A percentile compares a stretch with the other conserved stretches of the same genome.
These are phyloP conservation scores for Chironomus striatipennis DNA, from an alignment of 1,140 invertebrate genomes.

Conservation along the genomic window DNA sequence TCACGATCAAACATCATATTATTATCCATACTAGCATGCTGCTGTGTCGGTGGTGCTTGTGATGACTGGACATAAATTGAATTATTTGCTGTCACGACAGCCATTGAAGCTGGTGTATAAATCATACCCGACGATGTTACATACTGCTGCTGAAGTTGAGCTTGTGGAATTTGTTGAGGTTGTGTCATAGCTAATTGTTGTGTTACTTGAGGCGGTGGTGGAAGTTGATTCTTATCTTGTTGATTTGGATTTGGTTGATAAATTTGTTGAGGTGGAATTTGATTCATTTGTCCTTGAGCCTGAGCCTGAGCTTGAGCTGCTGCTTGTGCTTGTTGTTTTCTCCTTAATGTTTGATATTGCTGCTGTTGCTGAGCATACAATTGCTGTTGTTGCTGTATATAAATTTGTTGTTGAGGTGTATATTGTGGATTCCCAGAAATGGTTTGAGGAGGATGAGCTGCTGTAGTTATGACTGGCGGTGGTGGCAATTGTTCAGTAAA, in stretches of 20 bases:
- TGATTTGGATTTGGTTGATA: constrained; percentile 32
- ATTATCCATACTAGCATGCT: constrained; percentile 28
- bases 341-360: constrained; percentile 28
- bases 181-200: constrained; percentile 6
- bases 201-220: constrained; percentile 30
- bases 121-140: background rate
- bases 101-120: constrained; percentile 18
- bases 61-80: constrained; percentile 10
- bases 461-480: constrained; percentile 31
- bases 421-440: constrained; percentile 29
- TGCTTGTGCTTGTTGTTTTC: constrained; percentile 29
- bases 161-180: background rate
- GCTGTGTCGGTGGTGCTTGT: background rate
- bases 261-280: constrained; percentile 34
- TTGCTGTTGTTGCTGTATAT: constrained; percentile 26
- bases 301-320: constrained; percentile 26
- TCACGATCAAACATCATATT: constrained; percentile 38
- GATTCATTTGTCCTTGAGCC: constrained; percentile 19
- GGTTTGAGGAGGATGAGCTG: constrained; percentile 30
- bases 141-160: constrained; percentile 3
- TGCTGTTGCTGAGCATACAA: constrained; percentile 28
- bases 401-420: constrained; percentile 26
- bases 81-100: constrained; percentile 19
- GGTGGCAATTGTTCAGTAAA: constrained; percentile 29
- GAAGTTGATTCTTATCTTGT: constrained; percentile 29